Evolutionary conservation across 2,113 vertebrate species (phyloP), one percentile per base, ranked within the genome.

Genomic region (Corythornis cristatus): DNA sequence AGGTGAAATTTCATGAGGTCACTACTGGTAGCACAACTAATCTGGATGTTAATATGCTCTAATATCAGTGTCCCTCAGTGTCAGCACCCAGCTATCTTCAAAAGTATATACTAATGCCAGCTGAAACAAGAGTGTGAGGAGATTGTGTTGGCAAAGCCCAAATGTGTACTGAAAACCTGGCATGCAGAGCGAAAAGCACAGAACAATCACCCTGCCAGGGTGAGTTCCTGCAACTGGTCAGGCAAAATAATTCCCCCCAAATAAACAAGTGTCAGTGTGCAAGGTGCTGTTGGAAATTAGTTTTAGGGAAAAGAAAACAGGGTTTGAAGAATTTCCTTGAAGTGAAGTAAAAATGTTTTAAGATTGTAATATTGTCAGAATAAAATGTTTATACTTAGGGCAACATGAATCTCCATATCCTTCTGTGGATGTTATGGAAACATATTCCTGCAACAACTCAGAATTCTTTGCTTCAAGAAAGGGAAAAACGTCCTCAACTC

Each of bases 281-380:
- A 5, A 68, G n/a, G 12, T 0, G 0, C 9, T 61, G 15, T 1
- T 72, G 35, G 19, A 72, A 83, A 57, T 45, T 11, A 48, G 5
- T n/a, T 91, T 81, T 60, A 6, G 13, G 22, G 20, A 31, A 48
- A 83, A 84, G 5, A 73, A 20, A 84, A 57, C 3, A 56, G 2
- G 5, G 73, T 83, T 88, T 54, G 35, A 80, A 80, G 14, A 77
- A 56, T 57, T 74, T 60, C 29, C 15, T 56, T 12, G 29, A 43
- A 51, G 8, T 19, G 31, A 53, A 62, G 37, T 5, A 33, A 61
- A 45, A 56, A 37, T 8, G 8, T 4, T 51, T 35, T 18, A 53
- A 58, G 61, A 3, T 4, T 9, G 5, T 62, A 64, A 19, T 48
- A 3, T 25, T 68, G 86, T 65, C 15, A 60, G 21, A 74, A 61